Conservation (phyloP, 1,140 invertebrate species). For the Ceratina australensis region DNA sequence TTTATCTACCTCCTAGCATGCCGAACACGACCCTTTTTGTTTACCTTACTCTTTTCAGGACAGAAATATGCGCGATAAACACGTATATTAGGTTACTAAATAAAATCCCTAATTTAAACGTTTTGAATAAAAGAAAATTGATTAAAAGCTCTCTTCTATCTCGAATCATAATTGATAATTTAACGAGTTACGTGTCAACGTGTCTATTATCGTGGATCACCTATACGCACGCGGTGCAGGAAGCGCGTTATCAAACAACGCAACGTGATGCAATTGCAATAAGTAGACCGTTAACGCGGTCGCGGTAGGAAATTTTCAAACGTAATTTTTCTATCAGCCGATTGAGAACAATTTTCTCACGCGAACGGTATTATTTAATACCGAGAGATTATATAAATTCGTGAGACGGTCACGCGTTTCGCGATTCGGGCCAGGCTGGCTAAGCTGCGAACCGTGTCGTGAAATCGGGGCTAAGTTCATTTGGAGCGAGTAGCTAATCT, state of each 20-base stretch:
- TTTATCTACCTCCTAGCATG: constrained; percentile 53
- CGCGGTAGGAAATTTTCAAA: constrained; percentile 29
- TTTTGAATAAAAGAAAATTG: no score
- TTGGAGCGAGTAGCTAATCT: not conserved
- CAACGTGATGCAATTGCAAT: constrained; percentile 28
- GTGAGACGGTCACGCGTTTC: constrained; percentile 5
- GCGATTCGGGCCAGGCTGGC: not conserved
- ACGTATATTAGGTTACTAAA: no score
- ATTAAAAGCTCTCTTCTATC: no score
- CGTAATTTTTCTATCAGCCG: constrained; percentile 46
- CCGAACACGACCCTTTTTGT: constrained; percentile 24
- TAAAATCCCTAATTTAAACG: no score
- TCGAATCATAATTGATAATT: no score
- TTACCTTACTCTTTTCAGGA: constrained; percentile 2
- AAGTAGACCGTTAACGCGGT: constrained; percentile 17
- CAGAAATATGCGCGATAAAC: no score
- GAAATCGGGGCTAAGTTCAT: constrained; percentile 28
- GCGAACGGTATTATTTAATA: not conserved
- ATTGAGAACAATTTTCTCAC: constrained; percentile 36
- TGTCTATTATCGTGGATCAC: no score
- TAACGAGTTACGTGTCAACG: no score
- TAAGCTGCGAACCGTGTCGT: not conserved
- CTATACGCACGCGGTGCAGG: not conserved
- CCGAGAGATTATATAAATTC: constrained; percentile 18
- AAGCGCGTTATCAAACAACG: constrained; percentile 5